Base-by-base conservation (phyloP, 2,113 vertebrate species). In the Bostrychus sinensis region DNA sequence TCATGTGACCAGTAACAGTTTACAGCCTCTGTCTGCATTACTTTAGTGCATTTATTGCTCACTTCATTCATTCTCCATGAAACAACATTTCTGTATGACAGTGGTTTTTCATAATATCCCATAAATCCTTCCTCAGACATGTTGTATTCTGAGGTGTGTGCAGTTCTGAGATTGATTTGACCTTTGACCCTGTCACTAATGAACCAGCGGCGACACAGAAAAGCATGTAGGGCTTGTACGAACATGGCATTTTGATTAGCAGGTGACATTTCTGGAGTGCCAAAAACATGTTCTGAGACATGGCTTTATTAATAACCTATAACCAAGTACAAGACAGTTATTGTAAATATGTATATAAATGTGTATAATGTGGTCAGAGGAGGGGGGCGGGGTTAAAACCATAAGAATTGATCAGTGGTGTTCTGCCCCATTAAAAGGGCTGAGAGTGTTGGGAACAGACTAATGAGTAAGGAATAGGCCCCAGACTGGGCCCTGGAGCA, bases 361-460 rank as follows among this genome's bases (percentile, higher is more conserved):
- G 13, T 26, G 25, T 8, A 1, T 39, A n/a, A 2, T 28, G 48
- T 48, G 13, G 22, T 26, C n/a, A 13, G 56, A 50, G 46, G 17
- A n/a, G 10, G 14, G 11, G 28, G 22, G n/a, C 2, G 3, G 38
- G 28, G 26, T 53, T 14, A 20, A 57, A 41, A 46, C 46, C 63
- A 28, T 23, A 28, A 20, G 63, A 57, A 67, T 70, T 74, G 78
- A 82, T 86, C 45, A 23, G 63, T 56, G 13, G 11, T 55, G 72
- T 63, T 46, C 58, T 59, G 16, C 62, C 64, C 43, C 78, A 85
- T 81, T 83, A 82, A 66, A 67, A 67, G 28, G 11, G 26, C 66
- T 67, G 34, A 71, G 75, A 68, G 78, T 80, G 70, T 81, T 10
- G 14, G 26, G 8, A 23, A 28, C 7, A n/a, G 48, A 28, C 23